phyloP scores from a whole-genome alignment of 2,888 invertebrate genomes.

The Plutella xylostella region DNA sequence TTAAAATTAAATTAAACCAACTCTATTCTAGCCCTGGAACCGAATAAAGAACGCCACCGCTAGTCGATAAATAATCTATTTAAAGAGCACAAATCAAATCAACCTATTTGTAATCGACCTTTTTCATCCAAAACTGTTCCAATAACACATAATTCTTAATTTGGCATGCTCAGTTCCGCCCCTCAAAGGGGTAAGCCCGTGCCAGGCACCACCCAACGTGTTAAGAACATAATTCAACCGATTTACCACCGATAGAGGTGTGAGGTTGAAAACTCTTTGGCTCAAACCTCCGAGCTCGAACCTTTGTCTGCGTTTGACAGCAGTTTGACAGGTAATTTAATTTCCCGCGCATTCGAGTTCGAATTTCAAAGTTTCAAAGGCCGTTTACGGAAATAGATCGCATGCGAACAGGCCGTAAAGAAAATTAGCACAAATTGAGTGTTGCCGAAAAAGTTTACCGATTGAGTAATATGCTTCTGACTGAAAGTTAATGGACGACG shows the following conservation, averaged over 20 bases:
- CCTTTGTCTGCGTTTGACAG: neutral
- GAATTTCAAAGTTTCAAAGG: too few species aligned
- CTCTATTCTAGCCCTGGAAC: too few species aligned
- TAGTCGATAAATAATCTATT: too few species aligned
- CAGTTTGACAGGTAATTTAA: neutral
- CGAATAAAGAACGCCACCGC: too few species aligned
- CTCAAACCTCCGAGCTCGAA: neutral
- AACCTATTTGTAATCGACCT: neutral
- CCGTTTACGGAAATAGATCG: too few species aligned
- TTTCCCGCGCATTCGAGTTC: neutral
- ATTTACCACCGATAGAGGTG: neutral
- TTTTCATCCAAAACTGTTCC: too few species aligned
- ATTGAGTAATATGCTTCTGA: too few species aligned
- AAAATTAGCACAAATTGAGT: too few species aligned
- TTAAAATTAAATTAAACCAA: too few species aligned
- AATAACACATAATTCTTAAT: neutral
- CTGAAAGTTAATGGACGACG: too few species aligned
- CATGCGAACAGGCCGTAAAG: neutral
- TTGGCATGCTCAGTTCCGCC: neutral
- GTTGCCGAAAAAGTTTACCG: too few species aligned
- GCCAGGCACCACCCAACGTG: neutral
- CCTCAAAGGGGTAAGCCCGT: neutral
- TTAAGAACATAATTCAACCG: neutral
- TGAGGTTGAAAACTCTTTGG: neutral
- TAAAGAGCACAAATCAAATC: neutral